Evolutionary conservation across 2,888 invertebrate genomes (phyloP).

Genomic region (Leucozona laternaria): DNA sequence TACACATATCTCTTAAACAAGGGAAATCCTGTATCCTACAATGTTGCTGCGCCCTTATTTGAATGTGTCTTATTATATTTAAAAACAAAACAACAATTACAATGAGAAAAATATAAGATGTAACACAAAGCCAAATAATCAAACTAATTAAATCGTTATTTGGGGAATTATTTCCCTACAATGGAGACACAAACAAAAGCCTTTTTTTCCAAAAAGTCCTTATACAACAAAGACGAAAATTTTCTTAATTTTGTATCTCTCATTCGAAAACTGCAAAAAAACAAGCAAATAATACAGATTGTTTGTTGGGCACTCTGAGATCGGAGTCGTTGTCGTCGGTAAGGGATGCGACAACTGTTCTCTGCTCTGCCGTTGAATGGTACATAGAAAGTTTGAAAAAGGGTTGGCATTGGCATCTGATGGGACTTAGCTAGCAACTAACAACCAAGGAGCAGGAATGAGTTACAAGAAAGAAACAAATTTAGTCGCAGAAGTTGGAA

Average conservation of each 20-base stretch:
- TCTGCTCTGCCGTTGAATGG: background rate
- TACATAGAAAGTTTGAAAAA: background rate
- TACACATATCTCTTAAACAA: background rate
- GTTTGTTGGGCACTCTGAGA: slow-evolving; percentile 39
- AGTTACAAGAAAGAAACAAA: slow-evolving; percentile 48
- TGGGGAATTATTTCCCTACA: slow-evolving; percentile 24
- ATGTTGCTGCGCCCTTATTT: background rate
- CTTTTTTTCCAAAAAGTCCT: slow-evolving; percentile 12
- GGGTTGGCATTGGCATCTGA: slow-evolving; percentile 8
- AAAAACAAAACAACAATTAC: background rate
- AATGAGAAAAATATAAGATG: background rate
- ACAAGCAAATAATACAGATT: slow-evolving; percentile 53
- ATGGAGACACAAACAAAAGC: slow-evolving; percentile 29
- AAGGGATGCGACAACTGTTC: slow-evolving; percentile 1
- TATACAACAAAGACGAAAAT: slow-evolving; percentile 31
- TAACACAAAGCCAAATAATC: slow-evolving; percentile 47
- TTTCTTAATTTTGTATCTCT: slow-evolving; percentile 53
- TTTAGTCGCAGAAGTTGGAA: slow-evolving; percentile 64
- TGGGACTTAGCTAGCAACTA: background rate
- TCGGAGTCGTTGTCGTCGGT: background rate
- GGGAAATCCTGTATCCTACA: background rate
- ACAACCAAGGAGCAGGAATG: slow-evolving; percentile 3
- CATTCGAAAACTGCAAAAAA: slow-evolving; percentile 37
- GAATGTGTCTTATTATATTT: slow-evolving; percentile 4
- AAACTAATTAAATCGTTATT: slow-evolving; percentile 70